Evolutionary conservation across 2,888 invertebrate genomes (phyloP).

Genomic region (Hetaerina titia): DNA sequence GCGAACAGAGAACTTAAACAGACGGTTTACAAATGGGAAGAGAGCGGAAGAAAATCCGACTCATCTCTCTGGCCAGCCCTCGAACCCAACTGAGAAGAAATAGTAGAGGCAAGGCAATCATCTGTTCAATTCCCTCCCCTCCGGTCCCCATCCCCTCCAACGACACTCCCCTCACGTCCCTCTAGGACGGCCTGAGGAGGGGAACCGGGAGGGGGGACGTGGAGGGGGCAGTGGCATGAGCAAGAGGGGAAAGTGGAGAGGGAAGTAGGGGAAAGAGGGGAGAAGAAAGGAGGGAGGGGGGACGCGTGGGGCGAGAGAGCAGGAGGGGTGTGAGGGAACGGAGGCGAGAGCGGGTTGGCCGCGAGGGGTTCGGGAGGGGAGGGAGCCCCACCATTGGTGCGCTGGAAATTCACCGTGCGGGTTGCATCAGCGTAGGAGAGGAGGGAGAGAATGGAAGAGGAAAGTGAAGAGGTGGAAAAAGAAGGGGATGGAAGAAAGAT

Average conservation of each 20-base stretch:
- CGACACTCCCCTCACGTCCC: neutral
- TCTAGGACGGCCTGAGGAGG: neutral
- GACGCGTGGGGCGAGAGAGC: neutral
- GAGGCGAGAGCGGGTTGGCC: neutral
- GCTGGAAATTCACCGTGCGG: slow-evolving; percentile 41
- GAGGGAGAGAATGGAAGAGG: neutral
- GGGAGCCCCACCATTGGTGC: slow-evolving; percentile 24
- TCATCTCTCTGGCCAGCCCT: neutral
- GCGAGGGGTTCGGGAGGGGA: slow-evolving; percentile 12
- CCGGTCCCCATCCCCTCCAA: neutral
- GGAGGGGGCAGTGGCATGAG: neutral
- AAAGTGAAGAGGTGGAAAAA: neutral
- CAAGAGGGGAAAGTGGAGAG: neutral
- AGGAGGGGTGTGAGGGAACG: neutral
- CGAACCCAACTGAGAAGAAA: slow-evolving; percentile 48
- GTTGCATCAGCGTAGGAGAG: slow-evolving; percentile 34
- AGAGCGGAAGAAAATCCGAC: slow-evolving; percentile 11
- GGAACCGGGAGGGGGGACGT: neutral
- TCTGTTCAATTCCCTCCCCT: slow-evolving; percentile 55
- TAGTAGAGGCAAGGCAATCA: slow-evolving; percentile 43
- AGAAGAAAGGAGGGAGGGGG: neutral
- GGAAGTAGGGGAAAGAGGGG: neutral
- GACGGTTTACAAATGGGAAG: slow-evolving; percentile 28
- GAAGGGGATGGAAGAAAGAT: slow-evolving; percentile 8
- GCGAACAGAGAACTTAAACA: slow-evolving; percentile 30